A percentile compares a stretch with the other conserved stretches of the same genome.
Conservation (phyloP, 2,888 invertebrate species). For the Aporophyla nigra region DNA sequence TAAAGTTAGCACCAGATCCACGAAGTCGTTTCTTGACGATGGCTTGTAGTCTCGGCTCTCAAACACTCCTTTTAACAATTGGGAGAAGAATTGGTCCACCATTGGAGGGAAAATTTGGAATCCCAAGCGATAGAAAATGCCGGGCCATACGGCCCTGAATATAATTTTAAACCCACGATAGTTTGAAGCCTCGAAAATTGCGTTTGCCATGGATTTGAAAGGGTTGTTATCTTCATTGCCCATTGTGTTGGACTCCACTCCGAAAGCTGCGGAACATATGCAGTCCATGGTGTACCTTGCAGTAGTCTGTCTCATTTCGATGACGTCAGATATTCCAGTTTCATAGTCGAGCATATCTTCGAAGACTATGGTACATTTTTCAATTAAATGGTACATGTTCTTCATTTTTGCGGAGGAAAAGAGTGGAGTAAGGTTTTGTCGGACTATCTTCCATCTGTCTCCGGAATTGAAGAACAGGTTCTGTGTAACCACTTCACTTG, state of each 20-base stretch:
- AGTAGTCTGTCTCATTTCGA: slow-evolving; percentile 65
- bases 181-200: slow-evolving; percentile 67
- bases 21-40: slow-evolving; percentile 75
- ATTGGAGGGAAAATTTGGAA: slow-evolving; percentile 66
- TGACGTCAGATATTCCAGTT: slow-evolving; percentile 22
- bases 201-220: slow-evolving; percentile 68
- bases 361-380: slow-evolving; percentile 66
- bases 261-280: slow-evolving; percentile 68
- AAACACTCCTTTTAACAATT: slow-evolving; percentile 69
- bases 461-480: slow-evolving; percentile 76
- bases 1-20: slow-evolving; percentile 74
- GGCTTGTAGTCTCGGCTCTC: slow-evolving; percentile 68
- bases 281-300: slow-evolving; percentile 77
- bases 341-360: slow-evolving; percentile 70
- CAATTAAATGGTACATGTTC: slow-evolving; percentile 79
- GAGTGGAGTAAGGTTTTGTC: slow-evolving; percentile 78
- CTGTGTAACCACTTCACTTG: slow-evolving; percentile 69
- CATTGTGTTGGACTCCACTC: slow-evolving; percentile 63
- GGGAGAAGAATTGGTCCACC: slow-evolving; percentile 69
- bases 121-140: slow-evolving; percentile 73
- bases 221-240: slow-evolving; percentile 59
- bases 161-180: slow-evolving; percentile 66
- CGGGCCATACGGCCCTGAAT: slow-evolving; percentile 73
- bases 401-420: slow-evolving; percentile 80
- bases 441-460: slow-evolving; percentile 77